These are phyloP conservation scores for Cyrtodaria siliqua DNA, from an alignment of 2,888 invertebrate genomes.

Conservation along the genomic window DNA sequence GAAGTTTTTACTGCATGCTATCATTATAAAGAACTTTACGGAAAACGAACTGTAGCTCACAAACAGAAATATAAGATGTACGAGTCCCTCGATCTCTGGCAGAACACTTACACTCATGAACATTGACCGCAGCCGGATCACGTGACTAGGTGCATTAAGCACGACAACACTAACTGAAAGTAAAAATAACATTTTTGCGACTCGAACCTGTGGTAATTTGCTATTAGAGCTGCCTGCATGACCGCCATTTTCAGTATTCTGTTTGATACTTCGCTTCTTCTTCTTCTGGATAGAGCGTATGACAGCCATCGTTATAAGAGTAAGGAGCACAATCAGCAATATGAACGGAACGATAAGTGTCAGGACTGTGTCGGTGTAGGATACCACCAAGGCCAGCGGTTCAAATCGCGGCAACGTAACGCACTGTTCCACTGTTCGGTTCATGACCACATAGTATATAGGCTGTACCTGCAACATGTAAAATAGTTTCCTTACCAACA, in stretches of 20 bases:
- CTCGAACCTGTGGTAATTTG: constrained; percentile 67
- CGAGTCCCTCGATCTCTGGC: constrained; percentile 33
- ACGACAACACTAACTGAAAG: constrained; percentile 64
- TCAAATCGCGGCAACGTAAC: constrained; percentile 24
- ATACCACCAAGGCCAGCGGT: constrained; percentile 31
- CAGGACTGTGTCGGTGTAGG: constrained; percentile 65
- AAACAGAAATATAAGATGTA: constrained; percentile 64
- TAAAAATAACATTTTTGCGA: constrained; percentile 69
- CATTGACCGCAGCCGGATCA: constrained; percentile 56
- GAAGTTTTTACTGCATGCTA: constrained; percentile 67
- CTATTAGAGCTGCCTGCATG: constrained; percentile 19
- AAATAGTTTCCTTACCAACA: too few species aligned
- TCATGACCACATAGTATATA: neutral
- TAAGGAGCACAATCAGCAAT: constrained; percentile 57
- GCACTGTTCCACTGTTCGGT: constrained; percentile 40
- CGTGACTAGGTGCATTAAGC: constrained; percentile 70
- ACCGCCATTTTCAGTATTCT: constrained; percentile 36
- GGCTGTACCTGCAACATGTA: too few species aligned
- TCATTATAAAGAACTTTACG: constrained; percentile 67
- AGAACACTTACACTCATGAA: constrained; percentile 34
- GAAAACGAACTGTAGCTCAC: constrained; percentile 67
- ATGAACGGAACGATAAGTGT: constrained; percentile 64
- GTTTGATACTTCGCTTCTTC: constrained; percentile 48
- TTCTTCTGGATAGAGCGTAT: constrained; percentile 62
- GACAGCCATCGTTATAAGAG: constrained; percentile 62